These are phyloP conservation scores for Varecia variegata DNA, from an alignment of 2,797 vertebrate genomes.

Conservation along the genomic window DNA sequence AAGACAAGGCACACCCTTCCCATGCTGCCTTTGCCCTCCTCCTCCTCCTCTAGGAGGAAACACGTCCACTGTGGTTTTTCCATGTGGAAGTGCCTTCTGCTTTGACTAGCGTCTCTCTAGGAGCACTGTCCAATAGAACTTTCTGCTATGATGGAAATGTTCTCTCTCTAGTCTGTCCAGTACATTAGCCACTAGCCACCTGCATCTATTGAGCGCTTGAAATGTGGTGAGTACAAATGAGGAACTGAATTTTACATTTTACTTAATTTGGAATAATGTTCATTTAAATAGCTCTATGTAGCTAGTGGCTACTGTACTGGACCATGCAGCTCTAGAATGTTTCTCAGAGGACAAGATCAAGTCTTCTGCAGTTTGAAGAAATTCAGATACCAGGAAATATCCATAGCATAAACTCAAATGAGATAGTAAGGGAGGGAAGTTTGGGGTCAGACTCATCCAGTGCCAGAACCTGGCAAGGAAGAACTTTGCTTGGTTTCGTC, in stretches of 20 bases:
- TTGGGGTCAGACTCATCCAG: not conserved
- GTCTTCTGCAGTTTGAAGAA: conserved; percentile 31
- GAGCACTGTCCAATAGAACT: not conserved
- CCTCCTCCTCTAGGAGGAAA: not conserved
- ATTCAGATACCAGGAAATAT: conserved; percentile 17
- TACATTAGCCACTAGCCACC: not conserved
- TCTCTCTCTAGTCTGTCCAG: not conserved
- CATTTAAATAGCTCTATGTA: not conserved
- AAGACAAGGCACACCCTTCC: not conserved
- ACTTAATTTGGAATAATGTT: not conserved
- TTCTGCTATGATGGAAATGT: not conserved
- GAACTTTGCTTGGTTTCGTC: not conserved
- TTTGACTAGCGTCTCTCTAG: not conserved
- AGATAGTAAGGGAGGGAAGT: not conserved
- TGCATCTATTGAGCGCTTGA: not conserved
- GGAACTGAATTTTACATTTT: not conserved
- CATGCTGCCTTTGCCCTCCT: not conserved
- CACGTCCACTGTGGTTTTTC: not conserved
- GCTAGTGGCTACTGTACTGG: not conserved
- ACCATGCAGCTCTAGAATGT: not conserved
- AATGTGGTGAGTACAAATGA: not conserved
- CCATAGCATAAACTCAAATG: not conserved
- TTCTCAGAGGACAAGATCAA: conserved; percentile 27
- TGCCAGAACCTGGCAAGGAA: not conserved
- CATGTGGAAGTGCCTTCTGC: not conserved